phyloP scores from a whole-genome alignment of 2,113 vertebrate species.

The Colaptes auratus region DNA sequence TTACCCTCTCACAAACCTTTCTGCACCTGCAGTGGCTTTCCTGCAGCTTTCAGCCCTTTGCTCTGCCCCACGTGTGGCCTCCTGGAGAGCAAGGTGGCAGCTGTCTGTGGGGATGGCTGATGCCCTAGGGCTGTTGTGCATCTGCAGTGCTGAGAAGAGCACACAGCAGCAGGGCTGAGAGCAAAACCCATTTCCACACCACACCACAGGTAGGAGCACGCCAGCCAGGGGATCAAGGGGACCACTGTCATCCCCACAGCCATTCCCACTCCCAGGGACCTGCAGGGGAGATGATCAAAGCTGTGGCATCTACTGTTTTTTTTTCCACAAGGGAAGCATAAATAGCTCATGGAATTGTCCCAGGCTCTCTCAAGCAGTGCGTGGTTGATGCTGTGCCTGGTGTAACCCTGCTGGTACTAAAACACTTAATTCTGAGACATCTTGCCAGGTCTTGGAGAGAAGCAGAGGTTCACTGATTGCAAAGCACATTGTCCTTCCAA shows the following conservation, averaged over 20 bases:
- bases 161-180: neutral
- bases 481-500: neutral
- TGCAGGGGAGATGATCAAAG: neutral
- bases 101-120: accelerated
- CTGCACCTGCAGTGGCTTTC: neutral
- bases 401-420: neutral
- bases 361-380: neutral
- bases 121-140: neutral
- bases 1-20: neutral
- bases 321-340: neutral
- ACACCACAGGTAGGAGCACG: neutral
- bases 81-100: neutral
- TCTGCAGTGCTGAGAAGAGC: neutral
- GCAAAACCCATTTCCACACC: neutral
- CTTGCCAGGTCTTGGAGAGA: neutral
- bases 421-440: neutral
- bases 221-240: neutral
- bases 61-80: accelerated
- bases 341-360: neutral
- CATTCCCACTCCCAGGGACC: neutral
- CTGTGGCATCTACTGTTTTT: neutral
- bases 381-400: neutral
- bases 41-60: neutral
- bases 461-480: neutral
- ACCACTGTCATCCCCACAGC: neutral